Conservation (phyloP, 1,140 invertebrate species). For the Drosophila carrolli region DNA sequence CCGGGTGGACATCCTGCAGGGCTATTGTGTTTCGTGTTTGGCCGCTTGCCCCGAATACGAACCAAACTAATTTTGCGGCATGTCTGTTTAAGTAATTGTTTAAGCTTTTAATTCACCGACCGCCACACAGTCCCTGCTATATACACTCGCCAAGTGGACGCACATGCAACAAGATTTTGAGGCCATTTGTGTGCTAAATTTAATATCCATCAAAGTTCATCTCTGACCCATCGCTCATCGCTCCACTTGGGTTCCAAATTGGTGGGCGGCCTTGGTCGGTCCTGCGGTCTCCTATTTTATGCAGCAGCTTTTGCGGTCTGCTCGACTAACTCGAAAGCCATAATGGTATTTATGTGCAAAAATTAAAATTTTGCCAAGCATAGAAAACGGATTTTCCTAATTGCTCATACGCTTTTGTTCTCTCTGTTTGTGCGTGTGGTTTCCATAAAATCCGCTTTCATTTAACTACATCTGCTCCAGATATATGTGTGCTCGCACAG, state of each 20-base stretch:
- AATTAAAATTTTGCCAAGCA: slow-evolving; percentile 47
- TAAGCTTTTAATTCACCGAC: slow-evolving; percentile 71
- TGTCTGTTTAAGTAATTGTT: slow-evolving; percentile 75
- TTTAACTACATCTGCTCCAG: slow-evolving; percentile 40
- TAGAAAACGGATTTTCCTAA: slow-evolving; percentile 35
- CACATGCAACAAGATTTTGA: slow-evolving; percentile 22
- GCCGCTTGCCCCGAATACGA: slow-evolving; percentile 22
- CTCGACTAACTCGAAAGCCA: slow-evolving; percentile 31
- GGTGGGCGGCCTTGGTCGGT: neutral
- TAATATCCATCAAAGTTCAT: slow-evolving; percentile 48
- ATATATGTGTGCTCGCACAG: neutral
- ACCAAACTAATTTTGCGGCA: slow-evolving; percentile 78
- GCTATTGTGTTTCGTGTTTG: slow-evolving; percentile 36
- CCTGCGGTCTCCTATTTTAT: slow-evolving; percentile 9
- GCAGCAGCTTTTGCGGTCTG: slow-evolving; percentile 32
- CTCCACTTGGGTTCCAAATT: slow-evolving; percentile 2
- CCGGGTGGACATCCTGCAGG: slow-evolving; percentile 33
- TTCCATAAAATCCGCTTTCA: slow-evolving; percentile 58
- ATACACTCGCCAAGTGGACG: neutral
- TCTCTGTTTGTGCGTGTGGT: slow-evolving; percentile 14
- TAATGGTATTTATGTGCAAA: slow-evolving; percentile 50
- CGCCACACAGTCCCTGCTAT: slow-evolving; percentile 1
- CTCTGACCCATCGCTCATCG: slow-evolving; percentile 29
- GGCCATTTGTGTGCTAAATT: slow-evolving; percentile 53
- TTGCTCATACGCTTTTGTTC: slow-evolving; percentile 30